Base-by-base conservation (phyloP, 2,888 invertebrate genomes). In the Kuschelorhynchus macadamiae region DNA sequence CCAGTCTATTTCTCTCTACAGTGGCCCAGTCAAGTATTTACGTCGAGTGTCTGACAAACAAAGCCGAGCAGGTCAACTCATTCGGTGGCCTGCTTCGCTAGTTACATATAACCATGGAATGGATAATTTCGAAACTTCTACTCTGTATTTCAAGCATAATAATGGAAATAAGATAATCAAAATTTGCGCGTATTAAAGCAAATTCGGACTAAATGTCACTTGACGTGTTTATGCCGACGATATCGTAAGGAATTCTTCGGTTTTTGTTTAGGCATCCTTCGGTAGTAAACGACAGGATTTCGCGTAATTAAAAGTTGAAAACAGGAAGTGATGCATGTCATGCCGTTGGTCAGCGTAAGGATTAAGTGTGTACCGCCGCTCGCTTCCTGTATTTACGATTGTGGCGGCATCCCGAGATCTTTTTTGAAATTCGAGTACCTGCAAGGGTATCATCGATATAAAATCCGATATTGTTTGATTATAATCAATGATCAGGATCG, bases 91-190 rank as follows among this genome's bases (percentile, higher is more conserved):
- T 63, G 77, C 78, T 70, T 72, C 72, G 78, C 83, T 84, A 84
- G 84, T 84, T 84, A 84, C 84, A 83, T 83, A 83, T 83, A 83
- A 83, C 83, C 83, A 82, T 84, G 83, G 83, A 83, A 84, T 83
- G 84, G 84, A 84, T 84, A 84, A 84, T 84, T 84, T 84, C 84
- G 83, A 84, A 84, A 84, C 83, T 84, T 84, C 83, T 82, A 84
- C 83, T 82, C 82, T 83, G 84, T 83, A 83, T 83, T 83, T 83
- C 82, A 79, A 82, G 83, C 84, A 82, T 84, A 83, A 83, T 83
- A 83, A 84, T 83, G 82, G 82, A 82, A 84, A 84, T 83, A 83
- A 84, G 82, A 83, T 83, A 82, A 84, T 84, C 83, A 82, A 82
- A 83, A 83, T 82, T 83, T 80, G 81, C 79, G 56, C 64, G 65